Evolutionary conservation across 2,888 invertebrate genomes (phyloP), one percentile per base, ranked within the genome.

Genomic region (Ditula angustiorana): DNA sequence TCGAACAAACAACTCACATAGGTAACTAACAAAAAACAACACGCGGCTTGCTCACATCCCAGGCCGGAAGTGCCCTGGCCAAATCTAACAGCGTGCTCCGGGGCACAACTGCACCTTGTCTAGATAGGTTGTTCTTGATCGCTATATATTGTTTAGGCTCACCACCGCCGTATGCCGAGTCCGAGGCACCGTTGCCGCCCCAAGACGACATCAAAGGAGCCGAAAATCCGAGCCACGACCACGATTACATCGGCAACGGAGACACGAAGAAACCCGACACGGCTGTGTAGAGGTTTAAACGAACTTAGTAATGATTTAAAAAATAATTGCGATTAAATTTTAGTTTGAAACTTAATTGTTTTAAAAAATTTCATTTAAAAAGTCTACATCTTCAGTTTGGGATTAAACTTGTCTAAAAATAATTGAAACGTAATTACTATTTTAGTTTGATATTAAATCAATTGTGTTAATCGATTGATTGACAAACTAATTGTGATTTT

Each of bases 171-270:
- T 81, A 94, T 55, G 94, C 90, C 70, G 95, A 95, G 71, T 94
- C 94, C 66, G 95, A 95, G 74, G 94, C 94, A 68, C 95, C 95
- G 37, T 90, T 94, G 10, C 94, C 93, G 44, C 87, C 94, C 23
- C 94, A 94, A 71, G 94, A 94, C 63, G 94, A 94, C 83, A 79
- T 88, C 81, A 93, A 94, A 83, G 94, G 94, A 72, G 89, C 94
- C 33, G 93, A 94, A 76, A 94, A 94, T 78, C 94, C 93, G 70
- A 90, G 93, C 52, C 94, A 94, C 77, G 94, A 94, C 76, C 94
- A 94, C 81, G 94, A 94, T 67, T 94, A 94, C 86, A 94, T 94
- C 86, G 93, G 91, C 82, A 94, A 94, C 63, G 94, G 94, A 0
- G 80, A 89, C 79, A 93, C 90, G 52, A 93, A 92, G 84, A 93